Conservation (phyloP, 92 coral and sea anemone species). For the Parazoanthus swiftii region DNA sequence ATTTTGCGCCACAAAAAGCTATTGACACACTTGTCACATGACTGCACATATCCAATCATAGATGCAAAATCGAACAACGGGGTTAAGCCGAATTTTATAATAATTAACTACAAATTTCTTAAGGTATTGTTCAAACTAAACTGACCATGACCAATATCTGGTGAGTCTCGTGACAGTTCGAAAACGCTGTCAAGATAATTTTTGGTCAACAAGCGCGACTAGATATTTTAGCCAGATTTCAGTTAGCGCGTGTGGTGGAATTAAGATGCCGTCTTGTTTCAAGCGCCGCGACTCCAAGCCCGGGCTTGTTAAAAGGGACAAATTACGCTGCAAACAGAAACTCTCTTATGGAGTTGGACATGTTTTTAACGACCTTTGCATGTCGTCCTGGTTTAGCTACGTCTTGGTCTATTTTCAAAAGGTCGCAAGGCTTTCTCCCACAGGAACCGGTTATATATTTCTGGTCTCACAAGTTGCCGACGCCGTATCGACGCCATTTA, state of each 20-base stretch:
- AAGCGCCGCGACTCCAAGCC: conserved; percentile 37
- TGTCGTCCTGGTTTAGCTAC: conserved; percentile 89
- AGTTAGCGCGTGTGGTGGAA: background rate
- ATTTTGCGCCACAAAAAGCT: background rate
- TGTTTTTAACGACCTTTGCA: conserved; percentile 87
- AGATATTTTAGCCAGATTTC: background rate
- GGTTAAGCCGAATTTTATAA: background rate
- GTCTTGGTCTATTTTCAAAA: conserved; percentile 75
- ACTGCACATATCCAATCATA: conserved; percentile 12
- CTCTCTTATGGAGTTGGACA: conserved; percentile 85
- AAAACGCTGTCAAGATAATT: background rate
- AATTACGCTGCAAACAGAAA: conserved; percentile 72
- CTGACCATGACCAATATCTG: background rate
- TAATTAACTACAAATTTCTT: background rate
- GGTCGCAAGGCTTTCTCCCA: conserved; percentile 72
- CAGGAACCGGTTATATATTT: conserved; percentile 72
- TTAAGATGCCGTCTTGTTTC: conserved; percentile 11
- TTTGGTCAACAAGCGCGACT: background rate
- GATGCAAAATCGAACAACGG: background rate
- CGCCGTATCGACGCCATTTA: conserved; percentile 81
- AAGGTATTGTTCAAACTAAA: background rate
- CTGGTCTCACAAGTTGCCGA: conserved; percentile 82
- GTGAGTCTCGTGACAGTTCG: conserved; percentile 27
- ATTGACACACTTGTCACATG: background rate
- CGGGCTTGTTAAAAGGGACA: conserved; percentile 49